Evolutionary conservation across 2,888 invertebrate genomes (phyloP), one percentile per base, ranked within the genome.

Genomic region (Microplitis manilae): DNA sequence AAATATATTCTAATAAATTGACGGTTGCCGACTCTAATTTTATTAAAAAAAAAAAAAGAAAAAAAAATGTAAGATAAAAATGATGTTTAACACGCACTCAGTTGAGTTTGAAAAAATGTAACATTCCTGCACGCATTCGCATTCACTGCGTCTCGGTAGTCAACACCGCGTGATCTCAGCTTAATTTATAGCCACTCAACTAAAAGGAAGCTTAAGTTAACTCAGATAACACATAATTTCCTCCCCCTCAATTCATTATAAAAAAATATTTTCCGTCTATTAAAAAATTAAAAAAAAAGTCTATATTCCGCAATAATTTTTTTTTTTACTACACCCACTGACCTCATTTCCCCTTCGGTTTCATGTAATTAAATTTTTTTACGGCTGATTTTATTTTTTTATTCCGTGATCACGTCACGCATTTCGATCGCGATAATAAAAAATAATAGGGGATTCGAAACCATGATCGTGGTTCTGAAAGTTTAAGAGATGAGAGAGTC

Each of bases 81-180:
- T 65, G 69, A 68, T 50, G 60, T 59, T 70, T 75, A 76, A 79
- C 70, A 73, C 79, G 79, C 78, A 72, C 80, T 77, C 80, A 79
- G 73, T 73, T 74, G 79, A 20, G 70, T 65, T 38, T 71, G 41
- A 75, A 75, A 78, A 75, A 78, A 78, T 72, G 73, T 68, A 67
- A 64, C 77, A 82, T 83, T 82, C 80, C 76, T 77, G 79, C 82
- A 82, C 80, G 82, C 78, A 78, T 75, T 78, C 72, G 68, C 77
- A 77, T 79, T 79, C 71, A 64, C 72, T 68, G 68, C 64, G 77
- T 67, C 71, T 74, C 71, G 71, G 71, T 71, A 71, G 74, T 73
- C 64, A 70, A 69, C 77, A 65, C 76, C 75, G 71, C 71, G 72
- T 73, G 77, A 73, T 65, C 68, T 65, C 60, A 65, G 73, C 68